Evolutionary conservation across 37 sponge, comb jelly and placozoan genomes (phyloP).

Genomic region (Aplysina aerophoba): DNA sequence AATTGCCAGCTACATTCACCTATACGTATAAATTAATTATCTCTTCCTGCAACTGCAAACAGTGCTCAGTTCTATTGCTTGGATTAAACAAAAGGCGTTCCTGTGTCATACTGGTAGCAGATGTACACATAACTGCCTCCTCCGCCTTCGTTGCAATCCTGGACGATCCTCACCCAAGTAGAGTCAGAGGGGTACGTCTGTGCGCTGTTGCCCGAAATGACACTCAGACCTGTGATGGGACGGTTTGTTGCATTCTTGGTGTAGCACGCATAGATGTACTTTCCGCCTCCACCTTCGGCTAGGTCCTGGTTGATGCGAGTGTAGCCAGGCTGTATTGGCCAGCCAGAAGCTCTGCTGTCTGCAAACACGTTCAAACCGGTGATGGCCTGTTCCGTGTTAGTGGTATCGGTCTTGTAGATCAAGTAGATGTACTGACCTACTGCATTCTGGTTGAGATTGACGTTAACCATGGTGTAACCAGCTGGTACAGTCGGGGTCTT

Average conservation of each 20-base stretch:
- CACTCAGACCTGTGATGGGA: not conserved
- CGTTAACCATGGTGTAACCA: not conserved
- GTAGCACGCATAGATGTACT: not conserved
- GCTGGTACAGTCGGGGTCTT: not conserved
- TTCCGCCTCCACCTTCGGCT: not conserved
- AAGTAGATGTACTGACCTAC: slow-evolving; percentile 3
- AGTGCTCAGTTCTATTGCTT: not conserved
- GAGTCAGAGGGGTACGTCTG: not conserved
- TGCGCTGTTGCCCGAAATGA: not conserved
- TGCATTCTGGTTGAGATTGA: not conserved
- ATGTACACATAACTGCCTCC: not conserved
- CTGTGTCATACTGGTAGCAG: not conserved
- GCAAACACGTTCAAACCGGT: not conserved
- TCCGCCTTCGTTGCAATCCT: not conserved
- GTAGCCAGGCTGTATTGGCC: not conserved
- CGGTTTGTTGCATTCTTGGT: not conserved
- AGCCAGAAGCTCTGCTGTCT: not conserved
- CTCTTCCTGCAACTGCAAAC: too few species aligned
- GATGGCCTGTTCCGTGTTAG: not conserved
- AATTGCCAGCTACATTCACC: too few species aligned
- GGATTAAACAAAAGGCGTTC: not conserved
- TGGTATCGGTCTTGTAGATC: not conserved
- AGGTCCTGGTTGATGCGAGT: not conserved
- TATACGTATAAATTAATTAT: too few species aligned
- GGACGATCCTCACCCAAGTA: not conserved